Evolutionary conservation across 2,888 invertebrate species (phyloP).

Genomic region (Leptopilina syphax): DNA sequence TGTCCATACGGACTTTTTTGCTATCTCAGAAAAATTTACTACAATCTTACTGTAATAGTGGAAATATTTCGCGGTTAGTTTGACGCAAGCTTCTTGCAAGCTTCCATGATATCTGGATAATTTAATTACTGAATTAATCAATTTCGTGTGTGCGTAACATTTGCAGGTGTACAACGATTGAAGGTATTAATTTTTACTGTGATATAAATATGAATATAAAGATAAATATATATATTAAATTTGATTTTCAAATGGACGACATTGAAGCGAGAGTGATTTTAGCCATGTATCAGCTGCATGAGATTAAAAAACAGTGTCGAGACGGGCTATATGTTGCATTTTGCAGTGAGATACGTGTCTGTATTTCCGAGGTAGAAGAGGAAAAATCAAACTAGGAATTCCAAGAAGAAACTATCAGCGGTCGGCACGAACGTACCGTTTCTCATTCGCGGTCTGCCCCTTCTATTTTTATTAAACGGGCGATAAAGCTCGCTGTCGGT

Average conservation of each 20-base stretch:
- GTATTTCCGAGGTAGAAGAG: constrained; percentile 38
- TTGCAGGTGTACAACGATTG: too few relatives aligned
- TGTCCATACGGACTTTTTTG: too few relatives aligned
- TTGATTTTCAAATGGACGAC: background rate
- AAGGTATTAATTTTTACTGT: too few relatives aligned
- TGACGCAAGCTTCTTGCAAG: too few relatives aligned
- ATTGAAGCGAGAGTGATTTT: background rate
- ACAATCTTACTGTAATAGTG: too few relatives aligned
- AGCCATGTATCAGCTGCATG: constrained; percentile 16
- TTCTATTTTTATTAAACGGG: constrained; percentile 59
- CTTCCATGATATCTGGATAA: too few relatives aligned
- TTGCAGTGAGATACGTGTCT: constrained; percentile 48
- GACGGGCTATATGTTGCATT: constrained; percentile 49
- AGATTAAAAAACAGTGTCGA: constrained; percentile 47
- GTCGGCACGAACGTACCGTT: constrained; percentile 53
- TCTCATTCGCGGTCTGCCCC: constrained; percentile 49
- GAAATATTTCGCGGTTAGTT: too few relatives aligned
- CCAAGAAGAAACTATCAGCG: constrained; percentile 40
- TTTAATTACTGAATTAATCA: too few relatives aligned
- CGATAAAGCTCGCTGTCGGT: constrained; percentile 56
- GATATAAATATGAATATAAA: too few relatives aligned
- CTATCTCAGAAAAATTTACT: too few relatives aligned
- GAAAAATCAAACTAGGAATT: constrained; percentile 47
- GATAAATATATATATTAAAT: background rate
- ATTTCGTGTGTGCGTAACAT: too few relatives aligned